phyloP scores from a whole-genome alignment of 92 coral and sea anemone genomes.

The Chrysogorgia sp. region DNA sequence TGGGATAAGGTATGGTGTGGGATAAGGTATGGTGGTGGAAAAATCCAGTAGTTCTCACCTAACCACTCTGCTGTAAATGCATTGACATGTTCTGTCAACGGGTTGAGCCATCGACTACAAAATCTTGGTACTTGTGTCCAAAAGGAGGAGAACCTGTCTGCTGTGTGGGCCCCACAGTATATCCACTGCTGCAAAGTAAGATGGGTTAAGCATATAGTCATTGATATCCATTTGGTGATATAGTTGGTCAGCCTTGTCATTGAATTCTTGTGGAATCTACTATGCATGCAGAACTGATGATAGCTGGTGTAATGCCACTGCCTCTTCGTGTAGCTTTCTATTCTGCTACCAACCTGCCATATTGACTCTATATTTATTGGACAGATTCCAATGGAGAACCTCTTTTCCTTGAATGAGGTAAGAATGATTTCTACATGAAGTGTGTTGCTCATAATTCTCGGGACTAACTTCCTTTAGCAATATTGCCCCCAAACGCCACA shows the following conservation, averaged over 20 bases:
- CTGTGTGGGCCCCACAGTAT: conserved; percentile 41
- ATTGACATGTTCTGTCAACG: conserved; percentile 17
- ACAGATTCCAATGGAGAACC: conserved; percentile 31
- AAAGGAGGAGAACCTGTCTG: conserved; percentile 34
- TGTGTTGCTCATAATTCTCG: conserved; percentile 55
- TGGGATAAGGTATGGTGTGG: conserved; percentile 10
- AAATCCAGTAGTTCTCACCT: conserved; percentile 33
- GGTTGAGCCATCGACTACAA: conserved; percentile 20
- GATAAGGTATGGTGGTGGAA: conserved; percentile 21
- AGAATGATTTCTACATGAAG: conserved; percentile 22
- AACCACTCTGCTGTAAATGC: conserved; percentile 30
- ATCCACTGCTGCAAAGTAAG: conserved; percentile 27
- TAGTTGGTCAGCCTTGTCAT: conserved; percentile 15
- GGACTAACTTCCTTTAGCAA: conserved; percentile 38
- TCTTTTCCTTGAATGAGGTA: not conserved
- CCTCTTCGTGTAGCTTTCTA: conserved; percentile 38
- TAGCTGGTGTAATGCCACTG: conserved; percentile 22
- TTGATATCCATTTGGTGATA: conserved; percentile 17
- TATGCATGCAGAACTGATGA: conserved; percentile 33
- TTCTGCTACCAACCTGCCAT: conserved; percentile 42
- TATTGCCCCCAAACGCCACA: conserved; percentile 7
- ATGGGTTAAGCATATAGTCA: conserved; percentile 19
- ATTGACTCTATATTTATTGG: conserved; percentile 45
- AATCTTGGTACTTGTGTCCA: conserved; percentile 18
- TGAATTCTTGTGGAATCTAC: conserved; percentile 43